phyloP scores from a whole-genome alignment of 2,113 vertebrate genomes.

The Xiphophorus maculatus region DNA sequence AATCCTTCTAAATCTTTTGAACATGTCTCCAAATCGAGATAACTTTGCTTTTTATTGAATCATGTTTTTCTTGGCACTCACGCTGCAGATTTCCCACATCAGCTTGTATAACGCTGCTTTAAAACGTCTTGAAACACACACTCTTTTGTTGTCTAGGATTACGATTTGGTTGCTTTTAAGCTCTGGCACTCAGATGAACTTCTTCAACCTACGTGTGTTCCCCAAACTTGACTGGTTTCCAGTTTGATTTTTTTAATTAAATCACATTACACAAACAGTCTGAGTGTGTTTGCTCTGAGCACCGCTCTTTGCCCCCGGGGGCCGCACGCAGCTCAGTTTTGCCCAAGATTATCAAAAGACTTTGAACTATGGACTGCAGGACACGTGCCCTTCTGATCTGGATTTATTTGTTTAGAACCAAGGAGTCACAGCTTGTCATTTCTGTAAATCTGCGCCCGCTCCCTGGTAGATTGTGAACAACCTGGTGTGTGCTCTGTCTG shows the following conservation, averaged over 20 bases:
- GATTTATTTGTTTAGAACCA: constrained; percentile 42
- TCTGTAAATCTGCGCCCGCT: constrained; percentile 55
- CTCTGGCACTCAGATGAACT: not conserved
- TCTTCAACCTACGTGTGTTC: not conserved
- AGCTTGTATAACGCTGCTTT: not conserved
- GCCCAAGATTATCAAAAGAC: not conserved
- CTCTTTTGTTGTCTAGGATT: constrained; percentile 28
- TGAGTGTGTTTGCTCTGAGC: constrained; percentile 26
- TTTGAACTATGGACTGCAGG: constrained; percentile 59
- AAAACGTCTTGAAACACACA: constrained; percentile 7
- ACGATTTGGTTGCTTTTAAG: constrained; percentile 5
- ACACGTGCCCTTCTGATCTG: constrained; percentile 10
- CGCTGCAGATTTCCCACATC: not conserved
- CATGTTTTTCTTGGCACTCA: too few species aligned
- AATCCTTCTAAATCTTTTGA: not conserved
- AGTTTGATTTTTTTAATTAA: not conserved
- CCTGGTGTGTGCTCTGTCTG: constrained; percentile 1
- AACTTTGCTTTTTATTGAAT: too few species aligned
- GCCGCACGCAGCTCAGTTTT: constrained; percentile 5
- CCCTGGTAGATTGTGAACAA: not conserved
- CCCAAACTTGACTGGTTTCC: not conserved
- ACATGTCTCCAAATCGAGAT: not conserved
- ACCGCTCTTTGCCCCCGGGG: constrained; percentile 42
- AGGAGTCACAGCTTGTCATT: constrained; percentile 26
- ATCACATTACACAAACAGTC: constrained; percentile 34